Evolutionary conservation across 2,113 vertebrate genomes (phyloP).

Genomic region (Ammodytes marinus): DNA sequence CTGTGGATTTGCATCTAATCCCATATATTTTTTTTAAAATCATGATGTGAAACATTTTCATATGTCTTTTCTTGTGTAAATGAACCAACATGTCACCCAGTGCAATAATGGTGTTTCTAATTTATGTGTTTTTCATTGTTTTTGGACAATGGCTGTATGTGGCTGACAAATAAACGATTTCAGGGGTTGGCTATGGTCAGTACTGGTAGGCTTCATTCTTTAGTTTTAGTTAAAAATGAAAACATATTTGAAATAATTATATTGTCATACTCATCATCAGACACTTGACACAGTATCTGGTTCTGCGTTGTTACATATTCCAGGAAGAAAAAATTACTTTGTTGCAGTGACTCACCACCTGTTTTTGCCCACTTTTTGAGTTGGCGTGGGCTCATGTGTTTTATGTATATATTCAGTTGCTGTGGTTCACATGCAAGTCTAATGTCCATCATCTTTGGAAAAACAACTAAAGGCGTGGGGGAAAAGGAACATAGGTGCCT

Average conservation of each 20-base stretch:
- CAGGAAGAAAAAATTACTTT: slow-evolving; percentile 15
- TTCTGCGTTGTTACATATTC: neutral
- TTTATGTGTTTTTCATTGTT: neutral
- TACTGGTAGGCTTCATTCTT: neutral
- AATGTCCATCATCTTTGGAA: slow-evolving; percentile 28
- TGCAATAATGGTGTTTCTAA: neutral
- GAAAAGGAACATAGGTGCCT: neutral
- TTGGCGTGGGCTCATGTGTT: slow-evolving; percentile 22
- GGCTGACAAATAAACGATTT: neutral
- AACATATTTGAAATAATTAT: neutral
- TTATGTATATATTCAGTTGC: slow-evolving; percentile 42
- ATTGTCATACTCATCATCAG: neutral
- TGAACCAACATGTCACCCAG: neutral
- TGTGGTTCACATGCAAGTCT: slow-evolving; percentile 41
- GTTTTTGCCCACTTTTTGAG: slow-evolving; percentile 40
- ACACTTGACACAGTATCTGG: neutral
- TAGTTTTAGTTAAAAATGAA: neutral
- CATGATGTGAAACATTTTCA: neutral
- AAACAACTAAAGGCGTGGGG: slow-evolving; percentile 40
- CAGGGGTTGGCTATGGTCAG: neutral
- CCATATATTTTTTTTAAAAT: no score
- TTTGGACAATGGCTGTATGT: neutral
- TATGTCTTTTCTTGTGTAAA: neutral
- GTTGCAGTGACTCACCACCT: slow-evolving; percentile 22
- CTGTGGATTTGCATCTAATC: no score